Base-by-base conservation (phyloP, 1,140 invertebrate species). In the Drosophila mojavensis region DNA sequence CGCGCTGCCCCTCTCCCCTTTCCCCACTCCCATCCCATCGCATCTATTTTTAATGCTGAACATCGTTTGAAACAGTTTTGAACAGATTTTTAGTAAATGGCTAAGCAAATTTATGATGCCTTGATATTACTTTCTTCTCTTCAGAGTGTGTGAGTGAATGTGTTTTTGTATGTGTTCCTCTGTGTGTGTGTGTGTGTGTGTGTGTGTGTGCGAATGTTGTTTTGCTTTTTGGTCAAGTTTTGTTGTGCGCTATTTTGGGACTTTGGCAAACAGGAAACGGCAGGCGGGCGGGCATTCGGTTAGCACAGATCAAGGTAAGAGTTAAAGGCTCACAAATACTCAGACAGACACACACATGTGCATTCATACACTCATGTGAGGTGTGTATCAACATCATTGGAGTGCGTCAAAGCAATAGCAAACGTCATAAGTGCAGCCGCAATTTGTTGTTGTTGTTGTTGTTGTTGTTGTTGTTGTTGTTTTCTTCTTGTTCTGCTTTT, bases 381-480 rank as follows among this genome's bases (percentile, higher is more conserved):
- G 17, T 26, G 47, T 20, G 11, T 63, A 28, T 30, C n/a, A 28
- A n/a, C 10, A 50, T 30, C 41, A 26, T 62, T 28, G 48, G 62
- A 79, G 62, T 83, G 83, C 75, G 83, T 83, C 83, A 82, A 86
- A 83, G 75, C 69, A 74, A 88, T 74, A 13, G 74, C 76, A 77
- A 81, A 89, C 83, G 83, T 86, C 82, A 88, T 79, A 82, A 76
- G 55, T 67, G 67, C 64, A 55, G 20, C 45, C 60, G 50, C 33
- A 56, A 33, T 54, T 30, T 30, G 5, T 4, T 30, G 20, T 24
- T 24, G 13, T 36, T 36, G 33, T 24, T 30, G 5, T 4, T 30
- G 20, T 24, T 24, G 13, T 36, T 36, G 33, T 24, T 24, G 20
- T 24, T 24, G 20, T 17, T 17, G 17, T 17, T 17, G 17, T 36